These are phyloP conservation scores for Rhynchonema sp. DNA, from an alignment of 2,888 invertebrate genomes.

Conservation along the genomic window DNA sequence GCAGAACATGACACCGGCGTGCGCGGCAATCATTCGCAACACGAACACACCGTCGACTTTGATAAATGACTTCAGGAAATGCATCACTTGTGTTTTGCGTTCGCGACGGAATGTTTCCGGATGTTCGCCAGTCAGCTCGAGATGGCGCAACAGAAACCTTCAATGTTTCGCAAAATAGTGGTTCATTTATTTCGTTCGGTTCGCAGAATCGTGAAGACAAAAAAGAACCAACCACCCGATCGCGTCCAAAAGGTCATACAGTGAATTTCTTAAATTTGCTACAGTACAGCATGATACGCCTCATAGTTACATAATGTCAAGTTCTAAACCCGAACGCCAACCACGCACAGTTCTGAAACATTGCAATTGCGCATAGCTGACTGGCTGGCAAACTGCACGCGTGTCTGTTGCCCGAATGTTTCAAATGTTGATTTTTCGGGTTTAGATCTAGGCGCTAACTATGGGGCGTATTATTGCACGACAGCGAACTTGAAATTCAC, in stretches of 20 bases:
- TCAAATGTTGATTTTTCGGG: too few relatives aligned
- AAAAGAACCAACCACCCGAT: neutral
- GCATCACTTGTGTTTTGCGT: conserved; percentile 19
- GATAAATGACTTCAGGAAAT: conserved; percentile 22
- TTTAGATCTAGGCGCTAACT: too few relatives aligned
- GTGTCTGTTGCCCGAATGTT: too few relatives aligned
- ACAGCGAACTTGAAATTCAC: too few relatives aligned
- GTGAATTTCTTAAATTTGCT: too few relatives aligned
- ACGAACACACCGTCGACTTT: conserved; percentile 26
- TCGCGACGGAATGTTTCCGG: conserved; percentile 9
- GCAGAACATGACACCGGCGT: conserved; percentile 27
- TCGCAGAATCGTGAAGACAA: neutral
- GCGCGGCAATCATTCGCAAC: conserved; percentile 24
- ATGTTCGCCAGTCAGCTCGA: conserved; percentile 23
- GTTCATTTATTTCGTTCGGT: neutral
- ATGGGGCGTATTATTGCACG: too few relatives aligned
- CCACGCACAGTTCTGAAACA: too few relatives aligned
- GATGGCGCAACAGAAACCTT: conserved; percentile 22
- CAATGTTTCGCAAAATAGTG: neutral
- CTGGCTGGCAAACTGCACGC: too few relatives aligned
- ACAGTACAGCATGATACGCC: too few relatives aligned
- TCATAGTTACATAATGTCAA: too few relatives aligned
- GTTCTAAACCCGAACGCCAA: too few relatives aligned
- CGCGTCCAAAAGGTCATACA: neutral
- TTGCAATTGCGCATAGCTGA: too few relatives aligned